A percentile compares a stretch with the other conserved stretches of the same genome.
Conservation (phyloP, 2,113 vertebrate genomes). For the Aptenodytes forsteri region DNA sequence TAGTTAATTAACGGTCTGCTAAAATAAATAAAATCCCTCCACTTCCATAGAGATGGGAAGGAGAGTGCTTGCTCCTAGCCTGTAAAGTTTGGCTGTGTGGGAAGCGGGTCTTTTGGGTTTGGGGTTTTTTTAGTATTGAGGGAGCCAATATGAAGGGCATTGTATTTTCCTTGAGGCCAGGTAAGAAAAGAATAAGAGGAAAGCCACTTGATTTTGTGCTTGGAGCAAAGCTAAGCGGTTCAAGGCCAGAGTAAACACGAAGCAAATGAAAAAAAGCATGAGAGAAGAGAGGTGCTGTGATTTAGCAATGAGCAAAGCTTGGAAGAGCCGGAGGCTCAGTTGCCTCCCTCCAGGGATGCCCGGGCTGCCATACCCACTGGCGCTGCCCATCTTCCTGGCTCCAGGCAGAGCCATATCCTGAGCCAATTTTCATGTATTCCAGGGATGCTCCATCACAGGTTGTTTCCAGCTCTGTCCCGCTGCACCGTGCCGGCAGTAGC, state of each 20-base stretch:
- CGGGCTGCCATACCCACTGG: not conserved
- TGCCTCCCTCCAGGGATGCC: not conserved
- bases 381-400: not conserved
- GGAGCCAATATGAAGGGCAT: not conserved
- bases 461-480: not conserved
- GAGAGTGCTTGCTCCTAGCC: not conserved
- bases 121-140: not conserved
- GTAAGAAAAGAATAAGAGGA: conserved; percentile 26
- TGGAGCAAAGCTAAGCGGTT: conserved; percentile 32
- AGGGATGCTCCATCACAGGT: not conserved
- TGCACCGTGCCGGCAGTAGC: not conserved
- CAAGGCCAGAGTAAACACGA: conserved; percentile 52
- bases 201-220: conserved; percentile 49
- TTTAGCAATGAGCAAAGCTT: conserved; percentile 35
- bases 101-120: not conserved
- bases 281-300: conserved; percentile 16
- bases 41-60: not conserved
- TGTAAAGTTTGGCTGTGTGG: not conserved
- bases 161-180: conserved; percentile 21
- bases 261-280: not conserved
- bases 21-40: not conserved
- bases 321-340: not conserved
- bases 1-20: not conserved
- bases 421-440: not conserved
- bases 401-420: not conserved